Conservation (phyloP, 64 coral and sea anemone genomes). For the Montipora capricornis region DNA sequence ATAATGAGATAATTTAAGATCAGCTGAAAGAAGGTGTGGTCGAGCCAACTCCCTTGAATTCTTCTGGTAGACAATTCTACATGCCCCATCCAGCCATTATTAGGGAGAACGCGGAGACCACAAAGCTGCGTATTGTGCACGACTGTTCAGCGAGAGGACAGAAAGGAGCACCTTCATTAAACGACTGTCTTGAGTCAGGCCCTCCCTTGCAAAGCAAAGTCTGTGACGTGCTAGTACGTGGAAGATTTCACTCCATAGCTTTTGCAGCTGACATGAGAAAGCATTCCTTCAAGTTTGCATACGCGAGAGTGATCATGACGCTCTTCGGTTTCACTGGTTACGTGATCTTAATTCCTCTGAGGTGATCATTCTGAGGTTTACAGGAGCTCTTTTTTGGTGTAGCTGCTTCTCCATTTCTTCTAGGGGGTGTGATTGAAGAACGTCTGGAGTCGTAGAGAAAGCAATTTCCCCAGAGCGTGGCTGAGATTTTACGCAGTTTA, state of each 20-base stretch:
- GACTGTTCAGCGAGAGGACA: neutral
- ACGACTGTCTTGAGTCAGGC: constrained; percentile 25
- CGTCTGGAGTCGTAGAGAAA: constrained; percentile 22
- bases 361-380: neutral
- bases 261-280: constrained; percentile 1
- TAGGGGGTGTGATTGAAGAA: constrained; percentile 34
- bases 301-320: constrained; percentile 14
- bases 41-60: no score
- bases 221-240: constrained; percentile 17
- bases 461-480: neutral
- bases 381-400: constrained; percentile 13
- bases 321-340: neutral
- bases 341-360: neutral
- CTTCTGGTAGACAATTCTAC: no score
- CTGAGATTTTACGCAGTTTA: constrained; percentile 12
- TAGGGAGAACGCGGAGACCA: no score
- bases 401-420: constrained; percentile 21
- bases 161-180: constrained; percentile 36
- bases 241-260: constrained; percentile 32
- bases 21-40: neutral
- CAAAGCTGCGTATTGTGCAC: no score
- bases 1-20: constrained; percentile 29
- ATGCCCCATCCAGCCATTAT: no score
- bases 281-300: constrained; percentile 49
- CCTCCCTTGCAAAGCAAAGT: constrained; percentile 31